phyloP scores from a whole-genome alignment of 2,888 invertebrate species.

The Andrena hattorfiana region DNA sequence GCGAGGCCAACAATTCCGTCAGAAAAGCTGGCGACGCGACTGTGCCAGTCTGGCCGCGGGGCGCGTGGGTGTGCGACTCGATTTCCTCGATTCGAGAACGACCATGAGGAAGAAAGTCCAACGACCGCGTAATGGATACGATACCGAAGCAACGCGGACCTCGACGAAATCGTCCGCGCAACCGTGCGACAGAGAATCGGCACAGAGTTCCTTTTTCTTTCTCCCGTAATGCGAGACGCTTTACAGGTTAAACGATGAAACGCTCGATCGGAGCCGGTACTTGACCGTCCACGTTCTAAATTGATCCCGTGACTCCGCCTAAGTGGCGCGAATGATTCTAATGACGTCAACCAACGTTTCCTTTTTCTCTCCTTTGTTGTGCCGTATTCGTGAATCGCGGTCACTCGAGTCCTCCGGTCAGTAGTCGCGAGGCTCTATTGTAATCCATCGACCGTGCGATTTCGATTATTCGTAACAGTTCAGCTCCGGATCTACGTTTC shows the following conservation, averaged over 20 bases:
- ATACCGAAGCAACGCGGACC: slow-evolving; percentile 15
- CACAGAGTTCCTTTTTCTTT: background rate
- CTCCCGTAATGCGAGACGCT: background rate
- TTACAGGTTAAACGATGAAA: slow-evolving; percentile 34
- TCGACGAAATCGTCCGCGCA: background rate
- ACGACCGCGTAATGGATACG: slow-evolving; percentile 73
- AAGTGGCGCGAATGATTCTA: slow-evolving; percentile 76
- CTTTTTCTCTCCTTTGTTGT: slow-evolving; percentile 35
- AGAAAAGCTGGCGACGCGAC: background rate
- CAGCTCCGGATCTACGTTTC: too few relatives aligned
- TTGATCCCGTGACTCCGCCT: slow-evolving; percentile 78
- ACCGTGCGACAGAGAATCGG: background rate
- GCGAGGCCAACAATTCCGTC: background rate
- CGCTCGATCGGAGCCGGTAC: slow-evolving; percentile 45
- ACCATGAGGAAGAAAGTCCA: slow-evolving; percentile 74
- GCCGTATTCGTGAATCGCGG: slow-evolving; percentile 26
- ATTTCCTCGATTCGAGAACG: slow-evolving; percentile 44
- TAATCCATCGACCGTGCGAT: too few relatives aligned
- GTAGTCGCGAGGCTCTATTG: background rate
- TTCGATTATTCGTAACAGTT: too few relatives aligned
- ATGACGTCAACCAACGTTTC: slow-evolving; percentile 73
- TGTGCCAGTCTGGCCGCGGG: background rate
- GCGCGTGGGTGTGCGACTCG: slow-evolving; percentile 45
- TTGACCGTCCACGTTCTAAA: slow-evolving; percentile 75
- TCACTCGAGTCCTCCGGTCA: background rate